Evolutionary conservation across 2,888 invertebrate genomes (phyloP).

Genomic region (Geophilus truncorum): DNA sequence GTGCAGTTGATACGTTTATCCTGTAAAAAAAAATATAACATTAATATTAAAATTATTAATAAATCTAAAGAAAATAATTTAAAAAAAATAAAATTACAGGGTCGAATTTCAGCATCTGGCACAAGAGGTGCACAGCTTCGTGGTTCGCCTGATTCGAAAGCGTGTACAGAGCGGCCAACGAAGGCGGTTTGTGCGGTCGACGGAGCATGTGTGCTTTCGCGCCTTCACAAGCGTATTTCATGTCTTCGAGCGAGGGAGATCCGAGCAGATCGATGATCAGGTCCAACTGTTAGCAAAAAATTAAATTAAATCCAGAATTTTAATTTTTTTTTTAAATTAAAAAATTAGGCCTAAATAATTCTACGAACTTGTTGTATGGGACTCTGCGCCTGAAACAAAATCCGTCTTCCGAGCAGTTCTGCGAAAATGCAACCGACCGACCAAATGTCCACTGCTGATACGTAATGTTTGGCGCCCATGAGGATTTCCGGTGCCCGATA

Average conservation of each 20-base stretch:
- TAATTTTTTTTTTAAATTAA: too few species aligned
- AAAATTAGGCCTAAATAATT: too few species aligned
- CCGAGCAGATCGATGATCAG: conserved; percentile 95
- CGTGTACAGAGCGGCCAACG: conserved; percentile 82
- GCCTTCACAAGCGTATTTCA: conserved; percentile 95
- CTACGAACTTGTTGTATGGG: conserved; percentile 81
- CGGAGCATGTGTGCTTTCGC: conserved; percentile 86
- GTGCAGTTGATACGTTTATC: conserved; percentile 90
- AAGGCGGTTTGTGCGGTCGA: conserved; percentile 80
- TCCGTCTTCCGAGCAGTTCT: conserved; percentile 88
- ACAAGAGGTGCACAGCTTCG: conserved; percentile 94
- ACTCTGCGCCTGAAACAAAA: conserved; percentile 96
- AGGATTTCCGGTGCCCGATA: conserved; percentile 98
- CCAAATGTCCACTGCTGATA: conserved; percentile 97
- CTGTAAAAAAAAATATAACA: too few species aligned
- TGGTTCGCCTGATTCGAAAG: conserved; percentile 90
- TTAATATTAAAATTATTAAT: too few species aligned
- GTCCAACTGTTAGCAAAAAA: conserved; percentile 65
- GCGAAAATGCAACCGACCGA: conserved; percentile 99
- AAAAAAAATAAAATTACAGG: conserved; percentile 63
- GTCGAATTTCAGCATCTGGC: conserved; percentile 97
- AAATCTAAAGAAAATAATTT: conserved; percentile 38
- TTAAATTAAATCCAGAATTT: background rate
- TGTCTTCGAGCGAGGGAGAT: conserved; percentile 90
- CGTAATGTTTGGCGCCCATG: conserved; percentile 97